These are phyloP conservation scores for Cyclina sinensis DNA, from an alignment of 1,140 invertebrate species.

Conservation along the genomic window DNA sequence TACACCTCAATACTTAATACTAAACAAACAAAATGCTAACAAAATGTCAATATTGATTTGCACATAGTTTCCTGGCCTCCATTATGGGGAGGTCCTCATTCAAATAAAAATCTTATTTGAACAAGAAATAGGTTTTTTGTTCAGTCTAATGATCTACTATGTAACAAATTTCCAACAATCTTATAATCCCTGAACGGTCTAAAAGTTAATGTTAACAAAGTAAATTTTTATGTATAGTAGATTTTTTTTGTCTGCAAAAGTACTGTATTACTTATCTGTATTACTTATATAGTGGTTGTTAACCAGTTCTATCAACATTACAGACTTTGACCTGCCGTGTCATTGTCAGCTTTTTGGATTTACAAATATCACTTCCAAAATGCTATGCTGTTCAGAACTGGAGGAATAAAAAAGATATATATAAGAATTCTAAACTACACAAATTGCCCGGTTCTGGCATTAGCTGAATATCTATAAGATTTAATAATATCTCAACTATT, in stretches of 20 bases:
- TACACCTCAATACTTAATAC: constrained; percentile 8
- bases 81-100: neutral
- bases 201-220: neutral
- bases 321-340: too few relatives aligned
- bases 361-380: too few relatives aligned
- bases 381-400: too few relatives aligned
- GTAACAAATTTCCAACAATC: constrained; percentile 2
- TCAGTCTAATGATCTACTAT: neutral
- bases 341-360: too few relatives aligned
- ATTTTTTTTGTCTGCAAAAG: neutral
- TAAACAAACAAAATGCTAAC: constrained; percentile 3
- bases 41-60: constrained; percentile 14
- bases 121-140: constrained; percentile 23
- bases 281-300: too few relatives aligned
- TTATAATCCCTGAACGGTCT: neutral
- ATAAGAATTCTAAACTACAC: too few relatives aligned
- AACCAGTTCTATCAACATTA: too few relatives aligned
- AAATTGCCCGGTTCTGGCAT: too few relatives aligned
- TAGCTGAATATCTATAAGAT: too few relatives aligned
- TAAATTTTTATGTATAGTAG: neutral
- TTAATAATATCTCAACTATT: too few relatives aligned
- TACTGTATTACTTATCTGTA: too few relatives aligned
- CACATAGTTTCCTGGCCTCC: neutral
- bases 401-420: too few relatives aligned
- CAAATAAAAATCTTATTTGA: constrained; percentile 20